Base-by-base conservation (phyloP, 2,888 invertebrate genomes). In the Agrypnus murinus region DNA sequence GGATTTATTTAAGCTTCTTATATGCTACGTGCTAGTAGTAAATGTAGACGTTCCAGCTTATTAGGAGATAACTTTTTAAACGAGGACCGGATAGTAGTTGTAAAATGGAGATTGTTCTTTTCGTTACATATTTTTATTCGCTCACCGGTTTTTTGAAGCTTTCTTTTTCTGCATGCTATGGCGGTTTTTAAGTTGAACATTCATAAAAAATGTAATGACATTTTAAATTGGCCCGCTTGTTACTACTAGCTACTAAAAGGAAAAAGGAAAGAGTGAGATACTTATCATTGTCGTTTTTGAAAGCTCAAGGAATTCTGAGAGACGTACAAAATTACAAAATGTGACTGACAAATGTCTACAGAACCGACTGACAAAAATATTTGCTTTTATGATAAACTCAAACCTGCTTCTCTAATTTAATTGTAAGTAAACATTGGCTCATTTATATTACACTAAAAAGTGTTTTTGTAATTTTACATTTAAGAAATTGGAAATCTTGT, bases 1-100 rank as follows among this genome's bases (percentile, higher is more conserved):
- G 66, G 66, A 66, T 66, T 66, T 66, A 58, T 48, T 64, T 66
- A 66, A 66, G 66, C 66, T 15, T 48, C 59, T 66, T 66, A 66
- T 17, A 10, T 43, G 10, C 12, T 43, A 43, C 43, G 43, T 14
- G n/a, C 12, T 50, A 8, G 8, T 10, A 12, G 45, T 9, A 32
- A 8, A 12, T 31, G 6, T 1, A 53, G 53, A 53, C 32, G 53
- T 31, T 2, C 2, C 2, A 12, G 36, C 55, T 55, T 55, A 55
- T 55, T 55, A 55, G 36, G 36, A 36, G 25, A 25, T 25, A 25
- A 25, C 17, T n/a, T 36, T 55, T 55, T 25, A 19, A n/a, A 17
- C 46, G 25, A 14, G 25, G 25, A 19, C 19, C 9, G 48, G 48
- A 45, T 19, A 25, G 46, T 10, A n/a, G n/a, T 46, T 50, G 25